These are phyloP conservation scores for Druon quercuslanigerum DNA, from an alignment of 1,140 invertebrate species.

Conservation along the genomic window DNA sequence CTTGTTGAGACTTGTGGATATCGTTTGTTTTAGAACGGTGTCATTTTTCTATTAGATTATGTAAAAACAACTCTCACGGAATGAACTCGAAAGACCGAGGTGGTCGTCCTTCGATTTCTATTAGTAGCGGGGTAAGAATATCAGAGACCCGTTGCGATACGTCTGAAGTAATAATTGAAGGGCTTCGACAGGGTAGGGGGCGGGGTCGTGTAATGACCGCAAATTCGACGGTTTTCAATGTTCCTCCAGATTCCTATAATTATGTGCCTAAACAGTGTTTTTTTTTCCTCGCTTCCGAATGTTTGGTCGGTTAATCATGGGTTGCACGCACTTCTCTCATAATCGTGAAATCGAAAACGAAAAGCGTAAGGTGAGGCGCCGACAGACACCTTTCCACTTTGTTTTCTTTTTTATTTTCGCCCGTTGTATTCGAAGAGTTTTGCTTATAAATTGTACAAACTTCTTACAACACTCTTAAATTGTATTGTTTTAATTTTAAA, in stretches of 20 bases:
- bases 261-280: slow-evolving; percentile 52
- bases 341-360: slow-evolving; percentile 35
- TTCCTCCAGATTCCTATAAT: slow-evolving; percentile 51
- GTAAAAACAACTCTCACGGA: slow-evolving; percentile 55
- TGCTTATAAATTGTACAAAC: not conserved
- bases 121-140: slow-evolving; percentile 49
- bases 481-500: too few relatives aligned
- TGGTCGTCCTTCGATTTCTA: slow-evolving; percentile 52
- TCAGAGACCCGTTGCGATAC: slow-evolving; percentile 45
- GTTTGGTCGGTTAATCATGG: slow-evolving; percentile 29
- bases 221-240: slow-evolving; percentile 55
- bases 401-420: not conserved
- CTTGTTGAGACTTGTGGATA: slow-evolving; percentile 35
- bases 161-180: slow-evolving; percentile 56
- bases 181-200: slow-evolving; percentile 43
- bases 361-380: not conserved
- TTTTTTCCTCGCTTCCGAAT: slow-evolving; percentile 42
- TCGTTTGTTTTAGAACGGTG: slow-evolving; percentile 59
- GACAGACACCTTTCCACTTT: slow-evolving; percentile 12
- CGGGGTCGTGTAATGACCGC: slow-evolving; percentile 53
- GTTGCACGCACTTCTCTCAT: slow-evolving; percentile 37
- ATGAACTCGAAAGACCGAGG: slow-evolving; percentile 51
- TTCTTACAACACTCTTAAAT: too few relatives aligned
- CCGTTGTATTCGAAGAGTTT: not conserved
- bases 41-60: slow-evolving; percentile 63